Evolutionary conservation across 1,140 invertebrate genomes (phyloP).

Genomic region (Camponotus floridanus): DNA sequence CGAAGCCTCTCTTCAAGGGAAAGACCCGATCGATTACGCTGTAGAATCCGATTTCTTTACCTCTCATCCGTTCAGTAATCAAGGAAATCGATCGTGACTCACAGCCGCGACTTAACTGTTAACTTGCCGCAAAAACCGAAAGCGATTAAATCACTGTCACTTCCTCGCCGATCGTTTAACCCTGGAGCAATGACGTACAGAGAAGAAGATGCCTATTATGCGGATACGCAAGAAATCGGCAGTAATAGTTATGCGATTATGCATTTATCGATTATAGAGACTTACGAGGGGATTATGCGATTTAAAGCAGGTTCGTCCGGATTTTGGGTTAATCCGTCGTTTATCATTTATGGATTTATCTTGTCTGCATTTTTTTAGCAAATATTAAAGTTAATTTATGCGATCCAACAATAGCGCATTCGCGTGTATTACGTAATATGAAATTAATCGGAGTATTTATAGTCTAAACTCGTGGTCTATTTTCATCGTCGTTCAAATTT

Average conservation of each 20-base stretch:
- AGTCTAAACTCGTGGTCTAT: too few species aligned
- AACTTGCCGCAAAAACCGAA: conserved; percentile 58
- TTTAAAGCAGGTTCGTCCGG: background rate
- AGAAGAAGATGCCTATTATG: conserved; percentile 34
- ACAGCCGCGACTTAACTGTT: conserved; percentile 26
- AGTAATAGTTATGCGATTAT: background rate
- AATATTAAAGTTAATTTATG: background rate
- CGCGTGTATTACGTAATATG: background rate
- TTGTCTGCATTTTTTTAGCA: background rate
- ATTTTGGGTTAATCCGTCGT: background rate
- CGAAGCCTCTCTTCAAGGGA: background rate
- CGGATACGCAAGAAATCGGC: conserved; percentile 24
- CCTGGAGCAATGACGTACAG: conserved; percentile 65
- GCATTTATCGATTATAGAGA: background rate
- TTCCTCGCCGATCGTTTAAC: conserved; percentile 69
- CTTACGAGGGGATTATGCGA: background rate
- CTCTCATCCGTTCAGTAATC: background rate
- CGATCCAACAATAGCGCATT: conserved; percentile 16
- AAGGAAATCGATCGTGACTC: conserved; percentile 48
- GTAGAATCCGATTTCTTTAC: background rate
- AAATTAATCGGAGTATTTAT: background rate
- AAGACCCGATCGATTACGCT: conserved; percentile 13
- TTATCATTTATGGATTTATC: background rate
- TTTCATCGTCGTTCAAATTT: background rate
- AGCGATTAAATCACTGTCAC: conserved; percentile 71